Evolutionary conservation across 2,888 invertebrate species (phyloP), one percentile per base, ranked within the genome.

Genomic region (Xylota segnis): DNA sequence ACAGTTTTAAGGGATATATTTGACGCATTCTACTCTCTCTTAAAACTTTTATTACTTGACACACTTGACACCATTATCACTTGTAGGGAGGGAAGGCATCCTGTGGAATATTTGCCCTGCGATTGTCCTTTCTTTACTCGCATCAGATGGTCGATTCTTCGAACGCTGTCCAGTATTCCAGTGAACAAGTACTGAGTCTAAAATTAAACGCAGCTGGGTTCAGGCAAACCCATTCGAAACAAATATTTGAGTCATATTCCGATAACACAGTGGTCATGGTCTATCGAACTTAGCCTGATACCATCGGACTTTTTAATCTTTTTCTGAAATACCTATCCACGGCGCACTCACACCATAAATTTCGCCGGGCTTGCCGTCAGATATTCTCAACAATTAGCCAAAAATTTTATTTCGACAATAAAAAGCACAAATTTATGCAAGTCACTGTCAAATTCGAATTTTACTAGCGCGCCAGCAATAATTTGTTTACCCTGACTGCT

Each of bases 341-440:
- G 12, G 10, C 10, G 10, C 0, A 4, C 14, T 12, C 5, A n/a
- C 10, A 18, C 4, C 50, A 50, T 14, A 14, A 43, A 43, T 43
- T 43, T 12, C 23, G 10, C 50, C 47, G 5, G 23, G 23, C 23
- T 23, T 23, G 12, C 23, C 12, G 18, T 10, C 18, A 3, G 23
- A 50, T 50, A 45, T 7, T 27, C 29, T 32, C 7, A 32, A 47
- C 18, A 65, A 65, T 65, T 65, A 34, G 10, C 34, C 32, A 34
- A 50, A 34, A 50, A 34, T 50, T 50, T 32, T 50, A 47, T 7
- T 27, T 50, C 0, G 3, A 54, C 32, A 7, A 29, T 5, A 10
- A 27, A 45, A 32, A 45, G 45, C 6, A 32, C 6, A 10, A 34
- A 47, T 47, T 58, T 14, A 4, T 47, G 32, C 54, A 12, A 54